Percentiles rank a stretch among this genome's conserved stretches.
phyloP scores from a whole-genome alignment of 2,888 invertebrate species.

The Apotomis betuletana region DNA sequence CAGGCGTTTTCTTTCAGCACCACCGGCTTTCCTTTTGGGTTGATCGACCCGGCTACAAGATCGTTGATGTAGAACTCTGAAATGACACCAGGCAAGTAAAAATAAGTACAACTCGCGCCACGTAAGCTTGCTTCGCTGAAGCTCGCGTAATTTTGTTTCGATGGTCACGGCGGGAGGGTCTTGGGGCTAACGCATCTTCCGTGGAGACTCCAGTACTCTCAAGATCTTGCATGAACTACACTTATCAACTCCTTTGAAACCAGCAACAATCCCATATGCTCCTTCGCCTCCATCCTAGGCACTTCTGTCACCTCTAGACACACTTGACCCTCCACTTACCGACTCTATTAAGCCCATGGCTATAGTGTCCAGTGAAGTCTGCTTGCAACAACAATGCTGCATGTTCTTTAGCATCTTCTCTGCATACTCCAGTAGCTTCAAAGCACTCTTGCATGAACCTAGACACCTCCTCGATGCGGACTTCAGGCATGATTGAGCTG shows the following conservation, averaged over 20 bases:
- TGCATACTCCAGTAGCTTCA: slow-evolving; percentile 82
- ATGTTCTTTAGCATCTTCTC: slow-evolving; percentile 83
- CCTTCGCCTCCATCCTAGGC: slow-evolving; percentile 80
- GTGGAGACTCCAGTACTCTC: too few relatives aligned
- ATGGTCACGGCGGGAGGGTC: too few relatives aligned
- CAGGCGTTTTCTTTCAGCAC: slow-evolving; percentile 87
- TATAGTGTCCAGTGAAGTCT: slow-evolving; percentile 92
- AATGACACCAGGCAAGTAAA: slow-evolving; percentile 9
- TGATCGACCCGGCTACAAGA: slow-evolving; percentile 84
- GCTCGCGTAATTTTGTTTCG: too few relatives aligned
- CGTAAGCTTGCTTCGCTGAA: too few relatives aligned
- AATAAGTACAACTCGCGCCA: too few relatives aligned
- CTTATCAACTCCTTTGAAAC: slow-evolving; percentile 90
- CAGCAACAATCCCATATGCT: slow-evolving; percentile 87
- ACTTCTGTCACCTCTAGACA: slow-evolving; percentile 85
- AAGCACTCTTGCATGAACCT: slow-evolving; percentile 86
- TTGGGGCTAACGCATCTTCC: too few relatives aligned
- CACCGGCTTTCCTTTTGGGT: slow-evolving; percentile 84
- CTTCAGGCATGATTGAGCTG: slow-evolving; percentile 65
- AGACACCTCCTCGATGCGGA: slow-evolving; percentile 79
- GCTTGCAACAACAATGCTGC: slow-evolving; percentile 88
- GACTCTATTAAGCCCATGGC: slow-evolving; percentile 93
- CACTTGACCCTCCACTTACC: slow-evolving; percentile 75
- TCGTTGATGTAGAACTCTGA: slow-evolving; percentile 92
- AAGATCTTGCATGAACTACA: slow-evolving; percentile 40